phyloP scores from a whole-genome alignment of 1,140 invertebrate genomes.

The Lithobius niger region DNA sequence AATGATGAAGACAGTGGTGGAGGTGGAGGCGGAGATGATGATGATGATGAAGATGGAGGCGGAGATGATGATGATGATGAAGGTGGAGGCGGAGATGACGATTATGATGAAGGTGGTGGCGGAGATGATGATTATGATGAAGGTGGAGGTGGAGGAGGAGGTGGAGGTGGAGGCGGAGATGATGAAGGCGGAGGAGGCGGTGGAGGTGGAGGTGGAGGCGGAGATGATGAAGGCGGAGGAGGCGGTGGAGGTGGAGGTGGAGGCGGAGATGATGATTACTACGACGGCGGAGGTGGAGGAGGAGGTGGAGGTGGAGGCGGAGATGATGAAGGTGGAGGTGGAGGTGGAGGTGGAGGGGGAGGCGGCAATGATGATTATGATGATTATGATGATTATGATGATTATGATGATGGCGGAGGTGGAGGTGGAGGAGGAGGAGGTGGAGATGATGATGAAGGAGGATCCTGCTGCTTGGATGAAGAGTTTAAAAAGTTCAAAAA shows the following conservation, averaged over 20 bases:
- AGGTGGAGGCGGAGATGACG: not conserved
- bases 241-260: not conserved
- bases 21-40: not conserved
- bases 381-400: too few relatives aligned
- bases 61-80: not conserved
- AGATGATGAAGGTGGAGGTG: not conserved
- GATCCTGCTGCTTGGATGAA: too few relatives aligned
- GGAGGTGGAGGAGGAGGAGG: too few relatives aligned
- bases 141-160: not conserved
- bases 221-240: not conserved
- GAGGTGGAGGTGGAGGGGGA: not conserved
- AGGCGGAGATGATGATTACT: not conserved
- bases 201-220: not conserved
- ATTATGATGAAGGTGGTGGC: not conserved
- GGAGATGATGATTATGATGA: not conserved
- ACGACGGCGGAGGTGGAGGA: not conserved
- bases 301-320: not conserved
- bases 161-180: not conserved
- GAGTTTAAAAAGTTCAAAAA: too few relatives aligned
- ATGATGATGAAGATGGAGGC: not conserved
- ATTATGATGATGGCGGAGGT: too few relatives aligned
- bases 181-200: not conserved
- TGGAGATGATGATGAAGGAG: too few relatives aligned
- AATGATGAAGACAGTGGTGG: not conserved
- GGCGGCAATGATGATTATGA: too few relatives aligned